phyloP scores from a whole-genome alignment of 23 tunicate genomes.

The Botrylloides violaceus region DNA sequence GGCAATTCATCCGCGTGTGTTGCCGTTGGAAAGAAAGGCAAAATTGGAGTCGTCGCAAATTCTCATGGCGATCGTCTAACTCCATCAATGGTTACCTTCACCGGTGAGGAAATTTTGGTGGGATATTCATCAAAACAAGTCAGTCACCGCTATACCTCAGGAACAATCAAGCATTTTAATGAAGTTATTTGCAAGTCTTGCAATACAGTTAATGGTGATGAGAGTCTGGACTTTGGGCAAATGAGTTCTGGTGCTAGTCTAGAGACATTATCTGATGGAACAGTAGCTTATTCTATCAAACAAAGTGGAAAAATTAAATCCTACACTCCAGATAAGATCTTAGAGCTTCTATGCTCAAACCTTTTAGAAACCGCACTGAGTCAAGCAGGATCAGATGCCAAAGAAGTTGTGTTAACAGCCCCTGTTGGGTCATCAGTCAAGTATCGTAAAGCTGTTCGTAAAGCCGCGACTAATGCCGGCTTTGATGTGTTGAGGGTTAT shows the following conservation, averaged over 20 bases:
- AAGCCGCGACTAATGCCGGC: slow-evolving; percentile 21
- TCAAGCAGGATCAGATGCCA: slow-evolving; percentile 14
- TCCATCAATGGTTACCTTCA: slow-evolving; percentile 20
- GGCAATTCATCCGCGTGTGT: slow-evolving; percentile 25
- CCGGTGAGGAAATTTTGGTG: slow-evolving; percentile 3
- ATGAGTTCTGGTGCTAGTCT: not conserved
- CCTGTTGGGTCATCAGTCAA: slow-evolving; percentile 1
- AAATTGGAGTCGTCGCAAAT: slow-evolving; percentile 20
- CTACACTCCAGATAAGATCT: not conserved
- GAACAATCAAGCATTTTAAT: slow-evolving; percentile 8
- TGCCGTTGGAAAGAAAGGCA: slow-evolving; percentile 17
- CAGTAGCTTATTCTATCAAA: slow-evolving; percentile 1
- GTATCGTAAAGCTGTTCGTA: not conserved
- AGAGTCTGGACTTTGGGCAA: not conserved
- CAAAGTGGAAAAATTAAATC: not conserved
- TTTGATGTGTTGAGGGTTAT: slow-evolving; percentile 26
- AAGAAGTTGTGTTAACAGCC: slow-evolving; percentile 18
- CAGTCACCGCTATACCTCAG: slow-evolving; percentile 2
- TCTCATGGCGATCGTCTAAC: slow-evolving; percentile 25
- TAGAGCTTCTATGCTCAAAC: not conserved
- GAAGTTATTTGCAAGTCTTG: not conserved
- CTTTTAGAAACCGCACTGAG: slow-evolving; percentile 18
- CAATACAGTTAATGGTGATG: not conserved
- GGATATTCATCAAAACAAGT: slow-evolving; percentile 19
- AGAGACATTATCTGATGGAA: not conserved